These are phyloP conservation scores for Urocolius indicus DNA, from an alignment of 2,113 vertebrate species.

Conservation along the genomic window DNA sequence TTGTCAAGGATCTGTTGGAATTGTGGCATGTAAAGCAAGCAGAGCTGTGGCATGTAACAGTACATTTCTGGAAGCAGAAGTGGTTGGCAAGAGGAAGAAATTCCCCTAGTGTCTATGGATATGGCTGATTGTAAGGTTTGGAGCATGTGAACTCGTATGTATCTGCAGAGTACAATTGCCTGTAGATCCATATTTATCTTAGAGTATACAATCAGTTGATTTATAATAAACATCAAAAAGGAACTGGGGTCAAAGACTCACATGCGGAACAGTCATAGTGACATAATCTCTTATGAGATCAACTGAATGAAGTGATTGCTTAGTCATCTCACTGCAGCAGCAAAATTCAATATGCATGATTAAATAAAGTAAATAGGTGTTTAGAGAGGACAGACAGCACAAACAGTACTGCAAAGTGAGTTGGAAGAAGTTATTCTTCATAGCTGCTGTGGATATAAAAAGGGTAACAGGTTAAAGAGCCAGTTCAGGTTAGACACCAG, in stretches of 20 bases:
- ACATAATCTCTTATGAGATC: background rate
- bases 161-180: background rate
- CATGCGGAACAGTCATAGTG: background rate
- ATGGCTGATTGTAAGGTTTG: background rate
- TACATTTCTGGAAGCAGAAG: background rate
- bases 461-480: background rate
- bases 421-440: background rate
- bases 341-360: background rate
- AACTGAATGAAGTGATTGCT: background rate
- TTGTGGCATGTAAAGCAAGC: background rate
- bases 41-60: background rate
- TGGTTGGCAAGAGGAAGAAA: background rate
- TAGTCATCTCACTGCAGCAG: background rate
- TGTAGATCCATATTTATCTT: background rate
- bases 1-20: background rate
- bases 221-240: background rate
- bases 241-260: background rate
- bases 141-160: background rate
- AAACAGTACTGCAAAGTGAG: background rate
- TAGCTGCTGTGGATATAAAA: background rate
- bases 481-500: background rate
- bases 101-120: background rate
- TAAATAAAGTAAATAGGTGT: background rate
- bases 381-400: background rate
- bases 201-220: background rate